phyloP scores from a whole-genome alignment of 2,888 invertebrate genomes.

The Acleris cristana region DNA sequence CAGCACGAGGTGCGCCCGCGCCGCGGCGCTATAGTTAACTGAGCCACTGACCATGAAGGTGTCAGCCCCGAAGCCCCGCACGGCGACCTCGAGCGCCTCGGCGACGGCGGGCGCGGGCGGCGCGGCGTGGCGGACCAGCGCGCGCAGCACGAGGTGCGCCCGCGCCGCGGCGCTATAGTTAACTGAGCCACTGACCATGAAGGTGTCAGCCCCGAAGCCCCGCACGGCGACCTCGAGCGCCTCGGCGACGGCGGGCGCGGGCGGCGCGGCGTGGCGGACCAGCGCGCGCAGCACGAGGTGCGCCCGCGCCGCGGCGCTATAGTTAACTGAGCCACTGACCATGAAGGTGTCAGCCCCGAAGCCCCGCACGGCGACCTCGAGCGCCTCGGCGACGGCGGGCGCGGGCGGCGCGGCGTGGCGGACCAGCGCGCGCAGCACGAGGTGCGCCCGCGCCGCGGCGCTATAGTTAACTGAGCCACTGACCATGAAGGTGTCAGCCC shows the following conservation, averaged over 20 bases:
- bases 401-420: conserved; percentile 85
- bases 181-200: conserved; percentile 94
- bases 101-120: conserved; percentile 84
- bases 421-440: conserved; percentile 91
- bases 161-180: conserved; percentile 68
- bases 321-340: too few relatives aligned
- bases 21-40: too few relatives aligned
- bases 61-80: conserved; percentile 88
- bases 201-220: conserved; percentile 89
- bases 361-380: conserved; percentile 88
- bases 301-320: conserved; percentile 76
- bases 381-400: conserved; percentile 87
- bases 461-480: too few relatives aligned
- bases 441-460: conserved; percentile 85
- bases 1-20: conserved; percentile 91
- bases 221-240: conserved; percentile 89
- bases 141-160: conserved; percentile 92
- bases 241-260: conserved; percentile 85
- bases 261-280: conserved; percentile 87
- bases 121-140: conserved; percentile 90
- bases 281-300: conserved; percentile 93
- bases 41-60: conserved; percentile 93
- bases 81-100: conserved; percentile 87
- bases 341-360: conserved; percentile 91
- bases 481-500: conserved; percentile 90